Base-by-base conservation (phyloP, 2,888 invertebrate genomes). In the Desoria tigrina region DNA sequence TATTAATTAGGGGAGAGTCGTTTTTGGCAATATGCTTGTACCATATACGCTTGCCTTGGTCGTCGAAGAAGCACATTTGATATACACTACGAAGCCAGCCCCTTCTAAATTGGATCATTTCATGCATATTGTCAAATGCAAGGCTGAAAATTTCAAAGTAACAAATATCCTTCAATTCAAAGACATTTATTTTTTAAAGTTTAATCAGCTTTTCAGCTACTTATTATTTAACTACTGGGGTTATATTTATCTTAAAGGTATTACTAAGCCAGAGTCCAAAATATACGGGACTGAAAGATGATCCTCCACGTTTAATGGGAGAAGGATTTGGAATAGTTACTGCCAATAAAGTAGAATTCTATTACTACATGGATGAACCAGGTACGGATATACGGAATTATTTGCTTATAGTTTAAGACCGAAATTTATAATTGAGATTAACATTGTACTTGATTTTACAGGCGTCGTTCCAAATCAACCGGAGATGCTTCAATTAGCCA, bases 321-420 rank as follows among this genome's bases (percentile, higher is more conserved):
- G 96, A 96, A 82, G 98, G 97, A 0, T 98, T 98, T 82, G 96
- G 96, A 1, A 87, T 99, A 11, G 88, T 98, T 84, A 95, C 95
- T 79, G 93, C 95, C 2, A 96, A 96, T 79, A 90, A 90, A 78
- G 88, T 97, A 77, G 93, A 96, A 79, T 84, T 97, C 26, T 96
- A 96, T 80, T 96, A 94, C 81, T 96, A 95, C 78, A 94, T 96
- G 90, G 98, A 99, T 81, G 94, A 97, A 80, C 90, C 95, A 59
- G 96, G 95, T 84, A 75, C 69, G 68, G 4, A 16, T 54, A 53
- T 7, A 11, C 39, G 9, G 39, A 18, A 55, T n/a, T 55, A n/a
- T 55, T 55, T 6, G 18, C 14, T 49, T 37, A 51, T 56, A 61
- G 3, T 51, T n/a, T 14, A 32, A 61, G 16, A 21, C 49, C 16